phyloP scores from a whole-genome alignment of 1,140 invertebrate species.

The Solenopsis fugax region DNA sequence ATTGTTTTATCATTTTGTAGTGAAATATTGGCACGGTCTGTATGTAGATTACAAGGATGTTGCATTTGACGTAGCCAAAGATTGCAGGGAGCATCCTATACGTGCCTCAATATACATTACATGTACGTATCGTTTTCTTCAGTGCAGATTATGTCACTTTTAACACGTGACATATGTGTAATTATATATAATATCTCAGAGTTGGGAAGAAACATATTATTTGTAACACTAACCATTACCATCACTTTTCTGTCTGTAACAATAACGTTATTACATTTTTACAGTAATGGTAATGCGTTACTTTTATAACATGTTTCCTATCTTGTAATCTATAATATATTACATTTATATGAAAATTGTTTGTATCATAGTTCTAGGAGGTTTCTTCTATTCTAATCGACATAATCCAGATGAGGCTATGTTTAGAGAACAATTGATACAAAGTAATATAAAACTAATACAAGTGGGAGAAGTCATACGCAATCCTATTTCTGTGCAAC shows the following conservation, averaged over 20 bases:
- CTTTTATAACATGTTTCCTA: no score
- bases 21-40: conserved; percentile 77
- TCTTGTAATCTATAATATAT: no score
- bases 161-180: neutral
- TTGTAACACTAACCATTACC: no score
- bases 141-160: neutral
- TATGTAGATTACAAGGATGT: conserved; percentile 82
- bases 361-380: conserved; percentile 80
- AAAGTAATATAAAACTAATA: conserved; percentile 89
- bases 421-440: conserved; percentile 88
- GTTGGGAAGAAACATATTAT: no score
- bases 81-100: conserved; percentile 79
- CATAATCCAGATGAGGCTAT: conserved; percentile 90
- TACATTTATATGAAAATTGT: conserved; percentile 1
- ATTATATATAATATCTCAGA: no score
- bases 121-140: conserved; percentile 60
- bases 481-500: conserved; percentile 89
- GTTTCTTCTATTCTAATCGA: conserved; percentile 83
- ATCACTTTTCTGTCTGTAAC: no score
- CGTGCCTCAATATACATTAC: conserved; percentile 71
- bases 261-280: no score
- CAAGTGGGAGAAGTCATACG: conserved; percentile 89
- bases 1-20: conserved; percentile 70
- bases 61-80: conserved; percentile 77
- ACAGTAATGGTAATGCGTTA: no score